A percentile compares a stretch with the other conserved stretches of the same genome.
These are phyloP conservation scores for Phenganax marumi DNA, from an alignment of 92 coral and sea anemone species.

Conservation along the genomic window DNA sequence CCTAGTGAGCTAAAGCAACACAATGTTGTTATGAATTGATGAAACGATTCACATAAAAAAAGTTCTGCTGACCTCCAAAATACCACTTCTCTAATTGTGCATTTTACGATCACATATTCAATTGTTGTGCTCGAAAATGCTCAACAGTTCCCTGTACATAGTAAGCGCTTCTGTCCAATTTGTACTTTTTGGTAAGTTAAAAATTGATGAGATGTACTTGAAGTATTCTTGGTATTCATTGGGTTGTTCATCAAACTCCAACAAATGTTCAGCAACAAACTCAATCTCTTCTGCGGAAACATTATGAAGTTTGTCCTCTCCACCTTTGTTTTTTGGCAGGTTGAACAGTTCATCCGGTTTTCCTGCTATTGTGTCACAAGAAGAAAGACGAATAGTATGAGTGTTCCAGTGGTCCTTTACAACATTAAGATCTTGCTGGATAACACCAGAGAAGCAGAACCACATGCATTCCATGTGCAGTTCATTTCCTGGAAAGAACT, in stretches of 20 bases:
- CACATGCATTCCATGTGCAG: conserved; percentile 35
- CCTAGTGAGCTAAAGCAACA: too few species aligned
- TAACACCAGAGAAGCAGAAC: conserved; percentile 56
- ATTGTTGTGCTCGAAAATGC: conserved; percentile 40
- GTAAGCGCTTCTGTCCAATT: conserved; percentile 48
- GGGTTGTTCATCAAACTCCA: conserved; percentile 58
- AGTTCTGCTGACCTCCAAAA: background rate
- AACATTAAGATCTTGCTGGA: conserved; percentile 59
- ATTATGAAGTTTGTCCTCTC: conserved; percentile 56
- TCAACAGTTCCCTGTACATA: conserved; percentile 52
- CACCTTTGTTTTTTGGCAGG: conserved; percentile 66
- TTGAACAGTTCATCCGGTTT: conserved; percentile 65
- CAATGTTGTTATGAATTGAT: too few species aligned
- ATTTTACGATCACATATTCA: background rate
- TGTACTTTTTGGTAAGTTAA: conserved; percentile 47
- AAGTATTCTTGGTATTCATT: conserved; percentile 56
- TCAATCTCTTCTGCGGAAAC: conserved; percentile 53
- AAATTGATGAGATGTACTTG: conserved; percentile 50
- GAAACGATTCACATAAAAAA: background rate
- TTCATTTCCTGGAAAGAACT: too few species aligned
- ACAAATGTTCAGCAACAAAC: conserved; percentile 56
- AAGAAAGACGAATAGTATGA: conserved; percentile 58
- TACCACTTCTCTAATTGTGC: too few species aligned
- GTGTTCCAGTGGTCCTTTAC: conserved; percentile 68
- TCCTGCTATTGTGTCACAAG: conserved; percentile 64